These are phyloP conservation scores for Onychorhynchus coronatus DNA, from an alignment of 2,113 vertebrate genomes.

Conservation along the genomic window DNA sequence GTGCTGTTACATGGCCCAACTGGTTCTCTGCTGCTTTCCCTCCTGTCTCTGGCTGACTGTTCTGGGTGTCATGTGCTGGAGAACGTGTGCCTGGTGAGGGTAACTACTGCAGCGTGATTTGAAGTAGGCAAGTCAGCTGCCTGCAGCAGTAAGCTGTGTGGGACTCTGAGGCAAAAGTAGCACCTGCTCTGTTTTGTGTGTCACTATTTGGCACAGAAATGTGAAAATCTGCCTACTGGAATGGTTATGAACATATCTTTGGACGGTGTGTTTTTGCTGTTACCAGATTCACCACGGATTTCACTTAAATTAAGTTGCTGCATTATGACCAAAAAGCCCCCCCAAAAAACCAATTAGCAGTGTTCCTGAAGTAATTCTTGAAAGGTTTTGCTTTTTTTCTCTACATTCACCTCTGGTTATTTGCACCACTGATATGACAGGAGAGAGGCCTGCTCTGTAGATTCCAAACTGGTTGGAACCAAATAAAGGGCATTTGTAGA, in stretches of 20 bases:
- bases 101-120: background rate
- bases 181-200: background rate
- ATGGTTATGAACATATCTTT: background rate
- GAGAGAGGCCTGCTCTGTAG: background rate
- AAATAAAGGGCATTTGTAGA: background rate
- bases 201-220: background rate
- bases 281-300: background rate
- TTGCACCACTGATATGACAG: background rate
- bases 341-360: background rate
- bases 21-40: background rate
- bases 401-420: background rate
- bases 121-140: background rate
- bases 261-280: background rate
- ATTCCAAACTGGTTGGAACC: background rate
- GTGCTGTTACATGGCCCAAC: rapidly evolving
- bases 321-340: background rate
- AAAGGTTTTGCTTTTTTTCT: background rate
- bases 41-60: background rate
- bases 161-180: background rate
- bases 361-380: background rate
- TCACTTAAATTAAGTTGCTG: background rate
- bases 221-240: background rate
- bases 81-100: rapidly evolving
- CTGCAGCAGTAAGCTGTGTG: background rate
- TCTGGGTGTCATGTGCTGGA: background rate